Conservation (phyloP, 2,797 vertebrate genomes). For the Hydrophis major region DNA sequence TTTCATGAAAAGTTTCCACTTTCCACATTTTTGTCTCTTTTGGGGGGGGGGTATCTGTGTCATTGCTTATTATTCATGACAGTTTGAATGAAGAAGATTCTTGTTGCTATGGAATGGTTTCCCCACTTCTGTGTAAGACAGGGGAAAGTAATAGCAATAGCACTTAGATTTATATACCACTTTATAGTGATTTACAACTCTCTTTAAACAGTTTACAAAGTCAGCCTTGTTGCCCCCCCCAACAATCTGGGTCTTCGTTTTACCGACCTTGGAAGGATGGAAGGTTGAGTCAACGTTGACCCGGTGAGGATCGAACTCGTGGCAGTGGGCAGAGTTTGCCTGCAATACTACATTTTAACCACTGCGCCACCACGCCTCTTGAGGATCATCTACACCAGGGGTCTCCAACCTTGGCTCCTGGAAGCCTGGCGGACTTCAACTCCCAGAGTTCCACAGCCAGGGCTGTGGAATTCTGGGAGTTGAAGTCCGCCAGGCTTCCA, state of each 20-base stretch:
- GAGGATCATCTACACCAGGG: neutral
- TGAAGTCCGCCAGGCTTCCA: no score
- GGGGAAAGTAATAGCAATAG: neutral
- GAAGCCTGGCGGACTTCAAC: no score
- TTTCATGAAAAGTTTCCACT: neutral
- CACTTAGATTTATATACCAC: neutral
- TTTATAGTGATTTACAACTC: neutral
- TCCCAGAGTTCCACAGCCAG: no score
- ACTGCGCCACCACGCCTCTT: neutral
- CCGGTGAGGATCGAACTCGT: neutral
- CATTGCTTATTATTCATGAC: neutral
- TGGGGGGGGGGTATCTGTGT: neutral
- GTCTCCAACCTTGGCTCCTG: no score
- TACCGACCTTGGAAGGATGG: neutral
- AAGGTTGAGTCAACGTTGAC: neutral
- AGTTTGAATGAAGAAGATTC: conserved; percentile 8
- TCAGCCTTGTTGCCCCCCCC: neutral
- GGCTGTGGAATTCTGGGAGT: no score
- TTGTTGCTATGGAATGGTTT: neutral
- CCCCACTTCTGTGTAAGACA: neutral
- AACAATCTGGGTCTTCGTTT: neutral
- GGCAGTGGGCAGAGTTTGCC: neutral
- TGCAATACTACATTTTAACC: neutral
- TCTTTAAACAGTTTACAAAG: neutral
- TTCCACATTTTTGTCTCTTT: neutral